Conservation (phyloP, 1,140 invertebrate genomes). For the Dendroctonus ponderosae region DNA sequence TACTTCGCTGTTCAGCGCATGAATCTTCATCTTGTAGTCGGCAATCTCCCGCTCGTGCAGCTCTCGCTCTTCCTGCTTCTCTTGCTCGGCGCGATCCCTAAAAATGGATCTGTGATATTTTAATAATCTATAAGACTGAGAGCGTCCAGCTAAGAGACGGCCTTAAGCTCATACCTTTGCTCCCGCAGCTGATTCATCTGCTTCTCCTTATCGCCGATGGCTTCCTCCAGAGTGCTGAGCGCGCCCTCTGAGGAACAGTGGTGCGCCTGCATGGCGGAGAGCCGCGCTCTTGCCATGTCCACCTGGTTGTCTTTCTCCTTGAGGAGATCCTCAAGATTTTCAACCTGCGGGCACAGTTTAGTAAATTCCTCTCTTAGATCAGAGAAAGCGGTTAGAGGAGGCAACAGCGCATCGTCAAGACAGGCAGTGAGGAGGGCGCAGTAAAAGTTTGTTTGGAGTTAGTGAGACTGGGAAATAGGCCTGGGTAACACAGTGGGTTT, state of each 20-base stretch:
- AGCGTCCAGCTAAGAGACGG: too few relatives aligned
- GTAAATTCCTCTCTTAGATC: too few relatives aligned
- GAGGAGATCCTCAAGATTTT: conserved; percentile 93
- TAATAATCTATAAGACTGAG: background rate
- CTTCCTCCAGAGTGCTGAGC: conserved; percentile 89
- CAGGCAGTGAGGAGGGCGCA: too few relatives aligned
- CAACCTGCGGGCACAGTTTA: conserved; percentile 66
- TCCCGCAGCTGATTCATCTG: conserved; percentile 83
- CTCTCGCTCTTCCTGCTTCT: conserved; percentile 93
- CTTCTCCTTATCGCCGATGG: conserved; percentile 94
- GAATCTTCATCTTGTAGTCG: conserved; percentile 93
- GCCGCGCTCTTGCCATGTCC: conserved; percentile 85
- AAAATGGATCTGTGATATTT: background rate
- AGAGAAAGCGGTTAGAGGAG: too few relatives aligned
- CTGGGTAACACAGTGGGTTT: too few relatives aligned
- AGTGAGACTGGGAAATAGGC: too few relatives aligned
- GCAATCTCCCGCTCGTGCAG: conserved; percentile 90
- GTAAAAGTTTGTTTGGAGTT: too few relatives aligned
- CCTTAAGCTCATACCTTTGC: conserved; percentile 32
- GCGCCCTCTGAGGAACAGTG: conserved; percentile 91
- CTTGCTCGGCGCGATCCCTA: conserved; percentile 91
- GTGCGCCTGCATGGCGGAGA: conserved; percentile 88
- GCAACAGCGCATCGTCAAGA: too few relatives aligned
- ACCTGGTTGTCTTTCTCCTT: conserved; percentile 99
- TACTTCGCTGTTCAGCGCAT: conserved; percentile 85